Evolutionary conservation across 2,888 invertebrate species (phyloP).

Genomic region (Agrenia bidenticulata): DNA sequence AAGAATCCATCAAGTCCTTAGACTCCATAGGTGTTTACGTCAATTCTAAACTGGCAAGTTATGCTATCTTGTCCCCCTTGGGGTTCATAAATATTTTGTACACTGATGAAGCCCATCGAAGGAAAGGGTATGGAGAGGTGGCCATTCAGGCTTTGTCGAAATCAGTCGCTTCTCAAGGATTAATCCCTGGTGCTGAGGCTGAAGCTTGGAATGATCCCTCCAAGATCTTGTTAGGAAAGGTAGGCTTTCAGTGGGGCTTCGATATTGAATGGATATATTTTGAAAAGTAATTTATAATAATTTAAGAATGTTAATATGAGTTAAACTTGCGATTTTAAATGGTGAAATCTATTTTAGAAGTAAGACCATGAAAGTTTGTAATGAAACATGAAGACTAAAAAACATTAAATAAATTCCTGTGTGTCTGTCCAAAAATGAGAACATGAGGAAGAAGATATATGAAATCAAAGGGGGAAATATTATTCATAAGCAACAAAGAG

Average conservation of each 20-base stretch:
- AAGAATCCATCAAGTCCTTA: neutral
- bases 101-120: slow-evolving; percentile 24
- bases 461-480: too few species aligned
- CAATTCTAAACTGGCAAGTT: neutral
- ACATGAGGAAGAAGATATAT: too few species aligned
- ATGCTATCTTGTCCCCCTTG: neutral
- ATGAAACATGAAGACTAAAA: too few species aligned
- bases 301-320: too few species aligned
- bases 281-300: too few species aligned
- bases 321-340: too few species aligned
- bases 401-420: too few species aligned
- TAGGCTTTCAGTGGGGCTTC: slow-evolving; percentile 19
- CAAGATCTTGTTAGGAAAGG: slow-evolving; percentile 17
- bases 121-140: slow-evolving; percentile 22
- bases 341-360: too few species aligned
- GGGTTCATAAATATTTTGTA: slow-evolving; percentile 18
- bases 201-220: slow-evolving; percentile 26
- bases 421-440: too few species aligned
- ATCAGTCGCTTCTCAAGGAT: slow-evolving; percentile 17
- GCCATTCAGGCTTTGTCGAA: slow-evolving; percentile 22
- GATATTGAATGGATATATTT: slow-evolving; percentile 23
- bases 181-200: slow-evolving; percentile 19
- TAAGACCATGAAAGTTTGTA: too few species aligned
- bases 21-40: neutral
- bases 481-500: too few species aligned